These are phyloP conservation scores for Chunga burmeisteri DNA, from an alignment of 2,113 vertebrate genomes.

Conservation along the genomic window DNA sequence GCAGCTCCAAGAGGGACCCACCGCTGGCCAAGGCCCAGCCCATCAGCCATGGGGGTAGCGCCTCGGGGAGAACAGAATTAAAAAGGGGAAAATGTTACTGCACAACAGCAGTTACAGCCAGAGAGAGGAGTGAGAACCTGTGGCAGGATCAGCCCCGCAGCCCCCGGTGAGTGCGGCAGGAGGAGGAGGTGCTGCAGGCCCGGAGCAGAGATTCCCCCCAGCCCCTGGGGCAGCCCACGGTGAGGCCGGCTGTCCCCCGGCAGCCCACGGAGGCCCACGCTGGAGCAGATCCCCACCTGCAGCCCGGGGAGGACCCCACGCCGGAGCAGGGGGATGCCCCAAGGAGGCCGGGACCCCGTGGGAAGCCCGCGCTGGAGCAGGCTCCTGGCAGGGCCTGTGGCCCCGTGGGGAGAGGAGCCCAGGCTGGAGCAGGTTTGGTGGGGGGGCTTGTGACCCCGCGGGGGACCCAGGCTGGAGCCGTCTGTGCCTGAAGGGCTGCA, in stretches of 20 bases:
- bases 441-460: too few species aligned
- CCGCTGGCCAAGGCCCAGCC: not conserved
- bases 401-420: too few species aligned
- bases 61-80: not conserved
- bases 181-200: not conserved
- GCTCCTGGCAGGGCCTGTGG: too few species aligned
- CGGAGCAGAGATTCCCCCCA: not conserved
- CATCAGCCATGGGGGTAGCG: rapidly evolving
- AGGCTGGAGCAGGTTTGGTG: not conserved
- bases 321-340: too few species aligned
- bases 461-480: too few species aligned
- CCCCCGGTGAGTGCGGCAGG: too few species aligned
- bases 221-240: too few species aligned
- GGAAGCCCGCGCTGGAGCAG: not conserved
- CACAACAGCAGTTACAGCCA: not conserved
- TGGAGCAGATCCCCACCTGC: not conserved
- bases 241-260: not conserved
- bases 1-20: not conserved
- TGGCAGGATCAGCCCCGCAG: too few species aligned
- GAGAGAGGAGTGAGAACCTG: not conserved
- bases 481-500: too few species aligned
- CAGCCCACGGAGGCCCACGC: not conserved
- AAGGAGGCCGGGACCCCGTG: too few species aligned
- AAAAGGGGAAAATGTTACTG: not conserved
- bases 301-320: not conserved